Base-by-base conservation (phyloP, 2,113 vertebrate genomes). In the Calypte anna region DNA sequence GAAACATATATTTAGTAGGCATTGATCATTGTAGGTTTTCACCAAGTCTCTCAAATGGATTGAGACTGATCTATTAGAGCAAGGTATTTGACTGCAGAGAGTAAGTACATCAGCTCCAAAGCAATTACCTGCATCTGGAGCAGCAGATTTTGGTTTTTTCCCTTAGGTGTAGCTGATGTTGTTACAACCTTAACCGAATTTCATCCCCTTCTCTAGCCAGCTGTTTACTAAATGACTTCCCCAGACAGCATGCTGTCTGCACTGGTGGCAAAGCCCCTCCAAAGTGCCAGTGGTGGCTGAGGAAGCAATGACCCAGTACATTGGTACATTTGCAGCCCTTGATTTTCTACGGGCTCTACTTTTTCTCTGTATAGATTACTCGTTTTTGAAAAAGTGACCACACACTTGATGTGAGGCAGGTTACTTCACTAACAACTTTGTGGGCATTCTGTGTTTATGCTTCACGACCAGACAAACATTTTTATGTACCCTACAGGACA, bases 171-270 rank as follows among this genome's bases (percentile, higher is more conserved):
- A 87, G 46, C 28, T 69, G 23, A 27, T 22, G 10, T 51, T 59
- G 28, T 19, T 82, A 27, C 33, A 70, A 62, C 3, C 14, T 62
- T 62, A 10, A 3, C 24, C n/a, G n/a, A 43, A 51, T 70, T 81
- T 91, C 13, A 7, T 33, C 78, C 30, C 10, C 13, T 70, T 75
- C 21, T 17, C 48, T 43, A 40, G 3, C 14, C 1, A 55, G 19
- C 61, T 74, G 15, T 27, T 4, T 27, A 14, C 10, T 25, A 55
- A 90, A 72, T 33, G 5, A 28, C 15, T 51, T 57, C 9, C n/a
- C 5, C 46, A 46, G 36, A n/a, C 27, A 31, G 9, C 0, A 0
- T 55, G 27, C 25, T 68, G 7, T 19, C 40, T 68, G 33, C 19
- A 7, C 4, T 5, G 3, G 2, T 38, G 28, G 4, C 38, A 87